Conservation (phyloP, 2,797 vertebrate species). For the Acrossocheilus wenchowensis region DNA sequence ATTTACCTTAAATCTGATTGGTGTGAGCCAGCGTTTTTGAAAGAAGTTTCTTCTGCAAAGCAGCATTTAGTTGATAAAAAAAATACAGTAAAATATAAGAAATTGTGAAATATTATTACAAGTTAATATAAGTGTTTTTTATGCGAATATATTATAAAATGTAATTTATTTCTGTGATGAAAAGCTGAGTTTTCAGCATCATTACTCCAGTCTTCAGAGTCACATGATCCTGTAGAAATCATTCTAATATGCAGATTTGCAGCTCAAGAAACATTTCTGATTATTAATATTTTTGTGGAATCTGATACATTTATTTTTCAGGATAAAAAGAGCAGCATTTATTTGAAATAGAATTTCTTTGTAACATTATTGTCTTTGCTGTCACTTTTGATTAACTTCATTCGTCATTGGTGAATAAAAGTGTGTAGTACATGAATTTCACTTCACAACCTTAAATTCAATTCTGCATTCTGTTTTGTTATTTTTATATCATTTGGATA, state of each 20-base stretch:
- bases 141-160: neutral
- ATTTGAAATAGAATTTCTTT: too few relatives aligned
- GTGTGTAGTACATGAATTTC: neutral
- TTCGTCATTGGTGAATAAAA: too few relatives aligned
- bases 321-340: too few relatives aligned
- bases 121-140: neutral
- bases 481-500: too few relatives aligned
- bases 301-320: too few relatives aligned
- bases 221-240: neutral
- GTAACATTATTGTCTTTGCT: neutral
- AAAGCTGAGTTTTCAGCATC: neutral
- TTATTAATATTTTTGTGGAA: too few relatives aligned
- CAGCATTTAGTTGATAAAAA: neutral
- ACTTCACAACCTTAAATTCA: neutral
- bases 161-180: neutral
- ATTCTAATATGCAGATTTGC: neutral
- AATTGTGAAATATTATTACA: neutral
- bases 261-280: neutral
- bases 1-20: constrained; percentile 27
- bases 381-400: neutral
- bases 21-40: neutral
- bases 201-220: neutral
- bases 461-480: neutral
- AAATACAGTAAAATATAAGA: neutral
- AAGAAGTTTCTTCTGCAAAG: neutral